Evolutionary conservation across 2,888 invertebrate species (phyloP), one percentile per base, ranked within the genome.

Genomic region (Ametastegia equiseti): DNA sequence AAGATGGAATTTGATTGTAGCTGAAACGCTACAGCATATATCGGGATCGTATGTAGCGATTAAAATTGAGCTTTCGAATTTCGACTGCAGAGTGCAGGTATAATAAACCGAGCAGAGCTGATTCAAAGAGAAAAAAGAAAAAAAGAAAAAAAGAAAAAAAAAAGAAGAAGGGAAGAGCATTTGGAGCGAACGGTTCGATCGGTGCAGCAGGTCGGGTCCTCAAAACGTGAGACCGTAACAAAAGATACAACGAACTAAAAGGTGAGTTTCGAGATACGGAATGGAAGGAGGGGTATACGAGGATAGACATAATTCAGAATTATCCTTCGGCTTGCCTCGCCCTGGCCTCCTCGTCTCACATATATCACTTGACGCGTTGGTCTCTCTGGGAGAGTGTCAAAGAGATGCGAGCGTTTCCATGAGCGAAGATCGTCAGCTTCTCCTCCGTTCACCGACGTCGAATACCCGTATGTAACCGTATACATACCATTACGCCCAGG

Each of bases 291-390:
- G 78, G 84, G 83, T 83, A 85, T 87, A 90, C 85, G 89, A 89
- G 90, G 87, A 88, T 88, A 88, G 86, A 88, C 90, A 91, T 91
- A 90, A 91, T 90, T 91, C 89, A 90, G 91, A 90, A 91, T 91
- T 91, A 91, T 90, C 89, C 89, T 85, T 86, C 86, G 86, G 87
- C 88, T 86, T 88, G 86, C 86, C 39, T 19, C 36, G 85, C 86
- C 1, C 9, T 27, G 27, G 7, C 1, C 23, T 15, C 9, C 65
- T 85, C 84, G 83, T 88, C 87, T 87, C 88, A 86, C 89, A 89
- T 91, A 89, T 88, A 89, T 91, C 90, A 91, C 85, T 88, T 80
- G 85, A 85, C 87, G 87, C 75, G 75, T 75, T 54, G 50, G 75
- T 75, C 75, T 75, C 75, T 54, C 50, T 33, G 33, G 54, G 75